Base-by-base conservation (phyloP, 2,113 vertebrate species). In the Erinaceus europaeus region DNA sequence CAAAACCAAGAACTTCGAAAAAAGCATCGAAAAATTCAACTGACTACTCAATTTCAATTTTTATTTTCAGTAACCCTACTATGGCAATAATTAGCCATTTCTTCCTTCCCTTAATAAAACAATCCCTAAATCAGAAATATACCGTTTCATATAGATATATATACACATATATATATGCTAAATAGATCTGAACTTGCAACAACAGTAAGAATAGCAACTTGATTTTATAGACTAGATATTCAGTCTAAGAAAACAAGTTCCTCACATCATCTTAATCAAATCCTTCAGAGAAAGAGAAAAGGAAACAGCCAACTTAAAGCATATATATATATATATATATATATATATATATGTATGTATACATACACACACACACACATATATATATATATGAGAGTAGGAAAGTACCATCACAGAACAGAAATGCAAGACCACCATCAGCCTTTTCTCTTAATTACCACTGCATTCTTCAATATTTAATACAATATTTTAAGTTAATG, bases 101-200 rank as follows among this genome's bases (percentile, higher is more conserved):
- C 85, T 84, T 7, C 48, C 14, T 32, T 38, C 14, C 20, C 7
- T 62, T 42, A 87, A 42, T n/a, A 88, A 88, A 88, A 78, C 55
- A 92, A 91, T 13, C 29, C 40, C 32, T 79, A 91, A 86, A 68
- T 27, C 64, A 92, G 32, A 92, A 91, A 89, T 23, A n/a, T 5
- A 57, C 7, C 73, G 18, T 55, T 68, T 79, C 46, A 42, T 25
- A 87, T 1, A 79, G 34, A 36, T 29, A 75, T 15, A 73, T 0
- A 71, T 32, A 75, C 57, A 88, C 38, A n/a, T n/a, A n/a, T n/a
- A n/a, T n/a, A n/a, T n/a, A n/a, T 86, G 40, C 32, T 86, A 77
- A 81, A 77, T 62, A 67, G 42, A 71, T 50, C 65, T 67, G 15
- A 42, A 7, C 68, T 27, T 64, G 67, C 27, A 42, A 65, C 29